phyloP scores from a whole-genome alignment of 2,113 vertebrate species.

The Marcusenius ussheri region DNA sequence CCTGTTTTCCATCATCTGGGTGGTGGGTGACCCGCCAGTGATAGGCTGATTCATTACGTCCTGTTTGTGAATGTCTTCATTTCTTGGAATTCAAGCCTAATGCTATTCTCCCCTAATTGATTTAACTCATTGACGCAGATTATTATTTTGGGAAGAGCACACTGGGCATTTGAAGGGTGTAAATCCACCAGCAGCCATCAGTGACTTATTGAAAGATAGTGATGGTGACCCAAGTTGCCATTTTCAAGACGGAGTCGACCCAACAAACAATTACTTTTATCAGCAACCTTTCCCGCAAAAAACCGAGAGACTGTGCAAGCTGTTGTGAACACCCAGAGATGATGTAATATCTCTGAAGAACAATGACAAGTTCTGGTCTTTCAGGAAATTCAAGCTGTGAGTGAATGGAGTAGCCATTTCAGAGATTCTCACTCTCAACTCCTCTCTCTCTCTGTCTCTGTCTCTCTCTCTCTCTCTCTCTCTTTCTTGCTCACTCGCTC shows the following conservation, averaged over 20 bases:
- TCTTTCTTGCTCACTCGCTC: too few species aligned
- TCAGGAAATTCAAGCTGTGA: conserved; percentile 14
- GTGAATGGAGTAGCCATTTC: neutral
- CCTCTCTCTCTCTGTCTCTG: too few species aligned
- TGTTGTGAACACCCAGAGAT: neutral
- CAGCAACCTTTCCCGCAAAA: neutral
- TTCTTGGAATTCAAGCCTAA: neutral
- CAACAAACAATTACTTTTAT: neutral
- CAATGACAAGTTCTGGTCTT: conserved; percentile 1
- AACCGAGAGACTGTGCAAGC: neutral
- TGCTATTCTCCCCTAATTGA: neutral
- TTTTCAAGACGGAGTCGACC: neutral
- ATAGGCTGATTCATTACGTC: neutral
- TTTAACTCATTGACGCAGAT: neutral
- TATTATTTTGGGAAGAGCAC: neutral
- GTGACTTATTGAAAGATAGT: neutral
- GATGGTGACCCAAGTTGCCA: neutral
- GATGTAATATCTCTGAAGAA: neutral
- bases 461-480: neutral
- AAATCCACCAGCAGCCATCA: too few species aligned
- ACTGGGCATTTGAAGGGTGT: neutral
- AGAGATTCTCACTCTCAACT: neutral
- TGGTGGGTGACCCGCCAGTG: neutral
- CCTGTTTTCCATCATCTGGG: neutral
- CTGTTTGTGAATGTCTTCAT: neutral